Percentiles rank a stretch among this genome's conserved stretches.
Conservation (phyloP, 2,113 vertebrate species). For the Pseudopipra pipra region DNA sequence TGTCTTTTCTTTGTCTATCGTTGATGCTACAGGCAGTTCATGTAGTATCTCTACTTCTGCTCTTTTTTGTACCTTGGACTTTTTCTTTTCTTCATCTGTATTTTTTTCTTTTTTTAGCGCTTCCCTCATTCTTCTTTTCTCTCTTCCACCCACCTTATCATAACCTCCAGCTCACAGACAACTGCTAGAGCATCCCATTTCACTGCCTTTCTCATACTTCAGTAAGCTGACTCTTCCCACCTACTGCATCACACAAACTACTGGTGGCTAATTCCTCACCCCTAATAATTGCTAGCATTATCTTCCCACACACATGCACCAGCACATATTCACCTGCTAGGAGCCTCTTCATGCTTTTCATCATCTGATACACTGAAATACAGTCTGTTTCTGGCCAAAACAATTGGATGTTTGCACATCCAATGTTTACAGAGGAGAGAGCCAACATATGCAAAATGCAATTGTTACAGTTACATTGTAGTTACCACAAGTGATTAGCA, state of each 20-base stretch:
- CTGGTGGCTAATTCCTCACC: background rate
- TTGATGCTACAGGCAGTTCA: background rate
- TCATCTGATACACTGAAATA: background rate
- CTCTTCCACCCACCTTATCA: background rate
- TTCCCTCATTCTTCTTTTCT: background rate
- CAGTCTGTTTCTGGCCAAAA: background rate
- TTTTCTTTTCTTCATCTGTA: background rate
- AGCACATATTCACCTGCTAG: background rate
- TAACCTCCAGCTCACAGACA: conserved; percentile 7
- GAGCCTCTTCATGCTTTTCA: background rate
- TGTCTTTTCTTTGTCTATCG: background rate
- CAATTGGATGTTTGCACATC: background rate
- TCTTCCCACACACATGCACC: background rate
- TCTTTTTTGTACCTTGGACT: background rate
- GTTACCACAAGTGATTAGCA: background rate
- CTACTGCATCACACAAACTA: background rate
- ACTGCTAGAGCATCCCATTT: background rate
- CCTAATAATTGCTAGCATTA: background rate
- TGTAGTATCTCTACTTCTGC: background rate
- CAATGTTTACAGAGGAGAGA: background rate
- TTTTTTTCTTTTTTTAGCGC: no score
- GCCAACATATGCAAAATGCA: rapidly evolving
- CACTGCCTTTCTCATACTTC: background rate
- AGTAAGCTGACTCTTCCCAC: conserved; percentile 11
- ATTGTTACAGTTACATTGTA: background rate